Evolutionary conservation across 2,888 invertebrate genomes (phyloP), one percentile per base, ranked within the genome.

Genomic region (Nymphalis urticae): DNA sequence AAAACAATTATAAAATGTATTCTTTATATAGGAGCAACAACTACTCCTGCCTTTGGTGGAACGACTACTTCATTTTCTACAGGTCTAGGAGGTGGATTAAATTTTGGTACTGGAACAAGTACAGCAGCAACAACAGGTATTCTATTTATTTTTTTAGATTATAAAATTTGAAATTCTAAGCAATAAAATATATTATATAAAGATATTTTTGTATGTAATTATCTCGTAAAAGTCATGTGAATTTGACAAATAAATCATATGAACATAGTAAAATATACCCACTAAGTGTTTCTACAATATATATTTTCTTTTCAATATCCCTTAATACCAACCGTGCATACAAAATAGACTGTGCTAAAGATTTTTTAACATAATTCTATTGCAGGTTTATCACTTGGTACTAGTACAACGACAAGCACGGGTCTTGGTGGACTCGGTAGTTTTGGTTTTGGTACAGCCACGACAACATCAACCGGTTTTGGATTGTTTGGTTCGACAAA

Each of bases 391-490:
- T 78, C 77, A 3, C 88, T 88, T 73, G 87, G 87, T 17, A 76
- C 80, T 59, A 76, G 83, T 2, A 82, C 88, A 6, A 78, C 90
- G 24, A 79, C 87, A 4, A 82, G 79, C 50, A 72, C 86, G 0
- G 86, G 87, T 0, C 80, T 89, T 0, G 90, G 90, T 48, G 89
- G 89, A 0, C 77, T 89, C 0, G 87, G 89, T 7, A 87, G 87
- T 0, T 86, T 90, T 62, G 86, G 85, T 19, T 89, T 90, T 70
- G 88, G 86, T 13, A 74, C 83, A 0, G 70, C 85, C 0, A 75
- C 82, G 2, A 74, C 85, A 3, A 76, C 83, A 0, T 84, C 83
- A 60, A 79, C 76, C 24, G 83, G 83, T 8, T 80, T 90, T 47
- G 85, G 87, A 3, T 75, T 82, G 2, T 82, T 87, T 16, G 81